A percentile compares a stretch with the other conserved stretches of the same genome.
Evolutionary conservation across 2,888 invertebrate genomes (phyloP).

Genomic region (Spatulosminthurus flaviceps): DNA sequence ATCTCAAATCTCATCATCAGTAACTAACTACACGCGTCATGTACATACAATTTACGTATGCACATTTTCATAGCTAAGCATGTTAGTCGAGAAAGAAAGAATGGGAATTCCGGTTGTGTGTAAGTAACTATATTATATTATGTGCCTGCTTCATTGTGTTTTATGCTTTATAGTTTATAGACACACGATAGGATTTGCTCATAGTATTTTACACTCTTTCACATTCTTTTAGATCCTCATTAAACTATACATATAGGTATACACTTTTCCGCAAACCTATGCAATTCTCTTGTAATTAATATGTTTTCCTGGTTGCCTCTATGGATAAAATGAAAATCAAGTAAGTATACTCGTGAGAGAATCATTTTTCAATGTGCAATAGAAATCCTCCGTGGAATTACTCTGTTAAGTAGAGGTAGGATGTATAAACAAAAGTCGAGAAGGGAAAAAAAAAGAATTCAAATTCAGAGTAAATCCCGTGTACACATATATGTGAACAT

Average conservation of each 20-base stretch:
- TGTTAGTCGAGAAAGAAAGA: not conserved
- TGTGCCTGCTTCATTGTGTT: not conserved
- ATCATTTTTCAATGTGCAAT: not conserved
- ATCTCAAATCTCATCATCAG: too few relatives aligned
- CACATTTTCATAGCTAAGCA: not conserved
- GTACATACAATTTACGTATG: not conserved
- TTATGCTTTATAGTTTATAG: conserved; percentile 10
- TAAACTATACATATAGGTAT: not conserved
- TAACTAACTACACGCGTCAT: too few relatives aligned
- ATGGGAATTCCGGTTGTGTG: conserved; percentile 6
- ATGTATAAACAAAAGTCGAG: not conserved
- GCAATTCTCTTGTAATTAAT: not conserved
- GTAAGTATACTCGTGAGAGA: conserved; percentile 12
- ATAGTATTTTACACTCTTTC: not conserved
- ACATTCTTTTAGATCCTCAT: not conserved
- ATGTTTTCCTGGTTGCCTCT: conserved; percentile 8
- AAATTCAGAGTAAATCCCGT: not conserved
- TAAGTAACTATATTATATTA: too few relatives aligned
- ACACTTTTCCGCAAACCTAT: conserved; percentile 4
- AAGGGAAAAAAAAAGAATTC: not conserved
- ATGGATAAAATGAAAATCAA: not conserved
- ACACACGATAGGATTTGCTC: not conserved
- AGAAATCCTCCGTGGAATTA: not conserved
- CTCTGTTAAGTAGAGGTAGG: too few relatives aligned
- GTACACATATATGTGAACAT: not conserved